A percentile compares a stretch with the other conserved stretches of the same genome.
These are phyloP conservation scores for Drosophila funebris DNA, from an alignment of 1,140 invertebrate genomes.

Conservation along the genomic window DNA sequence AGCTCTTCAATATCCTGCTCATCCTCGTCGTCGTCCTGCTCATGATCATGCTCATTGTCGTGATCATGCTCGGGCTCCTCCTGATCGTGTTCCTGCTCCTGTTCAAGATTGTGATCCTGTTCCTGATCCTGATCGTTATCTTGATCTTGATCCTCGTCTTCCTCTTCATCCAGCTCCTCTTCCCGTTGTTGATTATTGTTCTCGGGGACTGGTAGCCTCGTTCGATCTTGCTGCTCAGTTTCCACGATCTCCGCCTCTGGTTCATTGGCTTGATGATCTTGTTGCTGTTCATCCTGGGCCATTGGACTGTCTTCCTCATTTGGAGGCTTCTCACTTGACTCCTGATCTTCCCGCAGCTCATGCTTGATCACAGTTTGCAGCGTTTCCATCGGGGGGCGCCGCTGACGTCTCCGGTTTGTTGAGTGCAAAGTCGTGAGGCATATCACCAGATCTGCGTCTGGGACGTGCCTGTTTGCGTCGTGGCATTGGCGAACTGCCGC, in stretches of 20 bases:
- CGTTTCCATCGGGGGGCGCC: conserved; percentile 18
- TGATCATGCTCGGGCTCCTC: conserved; percentile 15
- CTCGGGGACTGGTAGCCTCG: not conserved
- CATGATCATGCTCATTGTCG: conserved; percentile 39
- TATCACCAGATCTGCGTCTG: conserved; percentile 90
- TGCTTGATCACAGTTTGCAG: conserved; percentile 80
- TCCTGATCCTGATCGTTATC: conserved; percentile 7
- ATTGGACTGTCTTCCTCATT: conserved; percentile 29
- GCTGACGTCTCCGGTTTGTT: conserved; percentile 47
- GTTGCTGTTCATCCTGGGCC: conserved; percentile 43
- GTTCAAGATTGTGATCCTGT: conserved; percentile 7
- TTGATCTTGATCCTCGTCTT: conserved; percentile 18
- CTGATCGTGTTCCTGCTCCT: conserved; percentile 22
- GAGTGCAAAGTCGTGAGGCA: conserved; percentile 84
- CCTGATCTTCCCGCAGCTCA: conserved; percentile 62
- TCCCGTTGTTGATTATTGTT: conserved; percentile 23
- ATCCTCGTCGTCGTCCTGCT: conserved; percentile 67
- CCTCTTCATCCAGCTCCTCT: conserved; percentile 18
- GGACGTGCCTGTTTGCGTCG: conserved; percentile 92
- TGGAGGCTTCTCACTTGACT: conserved; percentile 36
- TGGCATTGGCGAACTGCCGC: conserved; percentile 88
- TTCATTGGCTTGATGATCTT: conserved; percentile 7
- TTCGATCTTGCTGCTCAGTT: conserved; percentile 1
- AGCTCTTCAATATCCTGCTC: conserved; percentile 82
- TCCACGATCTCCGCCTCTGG: conserved; percentile 5